These are phyloP conservation scores for Thera britannica DNA, from an alignment of 2,888 invertebrate genomes.

Conservation along the genomic window DNA sequence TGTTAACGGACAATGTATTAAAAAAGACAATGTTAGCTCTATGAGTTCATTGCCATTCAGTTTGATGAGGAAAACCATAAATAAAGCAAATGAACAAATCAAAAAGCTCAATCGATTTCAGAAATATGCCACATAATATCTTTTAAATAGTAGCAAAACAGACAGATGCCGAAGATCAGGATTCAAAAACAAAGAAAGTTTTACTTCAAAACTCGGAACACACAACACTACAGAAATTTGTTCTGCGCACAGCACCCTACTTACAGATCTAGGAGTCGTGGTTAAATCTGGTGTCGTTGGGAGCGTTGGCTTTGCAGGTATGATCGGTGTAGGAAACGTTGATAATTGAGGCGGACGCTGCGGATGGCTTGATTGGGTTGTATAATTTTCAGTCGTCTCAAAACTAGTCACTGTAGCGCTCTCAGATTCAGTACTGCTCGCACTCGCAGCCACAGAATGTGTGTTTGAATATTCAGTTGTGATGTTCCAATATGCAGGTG, in stretches of 20 bases:
- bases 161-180: neutral
- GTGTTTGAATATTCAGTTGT: neutral
- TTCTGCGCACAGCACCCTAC: conserved; percentile 2
- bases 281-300: conserved; percentile 12
- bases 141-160: neutral
- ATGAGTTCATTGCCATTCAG: no score
- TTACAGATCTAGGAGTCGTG: conserved; percentile 15
- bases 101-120: neutral
- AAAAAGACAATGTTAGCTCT: no score
- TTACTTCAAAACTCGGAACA: neutral
- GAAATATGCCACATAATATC: neutral
- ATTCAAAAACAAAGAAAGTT: neutral
- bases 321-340: conserved; percentile 6
- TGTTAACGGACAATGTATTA: no score
- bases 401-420: neutral
- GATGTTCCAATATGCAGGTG: neutral
- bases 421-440: neutral
- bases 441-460: neutral
- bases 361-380: neutral
- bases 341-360: conserved; percentile 3
- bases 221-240: neutral
- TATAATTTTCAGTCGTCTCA: neutral
- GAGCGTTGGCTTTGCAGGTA: conserved; percentile 8
- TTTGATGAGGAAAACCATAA: neutral
- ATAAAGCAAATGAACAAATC: neutral